Evolutionary conservation across 2,797 vertebrate genomes (phyloP).

Genomic region (Onychomys torridus): DNA sequence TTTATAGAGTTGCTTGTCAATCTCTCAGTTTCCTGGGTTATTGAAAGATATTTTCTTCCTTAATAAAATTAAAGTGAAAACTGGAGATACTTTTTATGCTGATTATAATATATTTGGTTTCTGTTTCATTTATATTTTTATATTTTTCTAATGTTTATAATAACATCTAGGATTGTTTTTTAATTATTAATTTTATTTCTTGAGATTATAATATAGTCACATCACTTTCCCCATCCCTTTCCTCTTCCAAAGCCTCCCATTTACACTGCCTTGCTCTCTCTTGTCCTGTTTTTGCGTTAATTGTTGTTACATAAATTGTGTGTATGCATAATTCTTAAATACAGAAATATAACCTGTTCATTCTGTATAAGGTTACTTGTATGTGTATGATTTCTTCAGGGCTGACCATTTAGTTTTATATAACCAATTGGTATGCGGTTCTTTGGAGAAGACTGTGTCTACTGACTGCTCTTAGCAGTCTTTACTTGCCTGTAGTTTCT

Average conservation of each 20-base stretch:
- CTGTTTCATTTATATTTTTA: conserved; percentile 26
- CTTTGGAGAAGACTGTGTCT: not conserved
- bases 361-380: not conserved
- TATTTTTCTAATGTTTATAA: conserved; percentile 23
- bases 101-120: conserved; percentile 28
- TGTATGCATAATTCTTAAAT: not conserved
- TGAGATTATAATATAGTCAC: not conserved
- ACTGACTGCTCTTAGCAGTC: no score
- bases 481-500: no score
- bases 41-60: conserved; percentile 51
- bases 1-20: conserved; percentile 1
- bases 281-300: not conserved
- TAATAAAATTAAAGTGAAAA: conserved; percentile 34
- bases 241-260: not conserved
- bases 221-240: no score
- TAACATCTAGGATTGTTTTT: not conserved
- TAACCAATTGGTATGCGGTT: not conserved
- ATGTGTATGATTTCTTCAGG: not conserved
- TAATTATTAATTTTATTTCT: not conserved
- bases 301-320: not conserved
- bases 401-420: not conserved
- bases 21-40: conserved; percentile 58
- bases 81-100: conserved; percentile 33
- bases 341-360: not conserved
- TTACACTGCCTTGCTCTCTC: not conserved